Evolutionary conservation across 1,140 invertebrate species (phyloP).

Genomic region (Agraylea sexmaculata): DNA sequence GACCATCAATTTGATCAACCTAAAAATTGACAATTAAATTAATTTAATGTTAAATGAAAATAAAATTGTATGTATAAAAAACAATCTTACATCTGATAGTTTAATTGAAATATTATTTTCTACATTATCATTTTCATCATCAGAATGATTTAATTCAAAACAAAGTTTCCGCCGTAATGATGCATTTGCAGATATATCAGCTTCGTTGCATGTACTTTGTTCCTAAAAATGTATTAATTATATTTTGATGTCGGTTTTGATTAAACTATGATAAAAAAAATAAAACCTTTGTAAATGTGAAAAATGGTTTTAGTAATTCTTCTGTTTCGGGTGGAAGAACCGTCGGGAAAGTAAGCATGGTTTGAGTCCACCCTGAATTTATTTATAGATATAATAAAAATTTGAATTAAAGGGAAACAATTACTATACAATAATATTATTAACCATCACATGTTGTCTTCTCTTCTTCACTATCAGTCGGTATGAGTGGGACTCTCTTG

Average conservation of each 20-base stretch:
- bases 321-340: conserved; percentile 46
- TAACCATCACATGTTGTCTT: conserved; percentile 6
- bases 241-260: neutral
- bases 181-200: conserved; percentile 36
- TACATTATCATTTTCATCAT: conserved; percentile 12
- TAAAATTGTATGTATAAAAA: conserved; percentile 3
- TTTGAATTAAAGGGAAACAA: conserved; percentile 13
- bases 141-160: conserved; percentile 27
- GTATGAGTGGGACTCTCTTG: conserved; percentile 31
- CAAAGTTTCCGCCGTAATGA: conserved; percentile 31
- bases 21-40: too few species aligned
- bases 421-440: conserved; percentile 13
- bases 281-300: conserved; percentile 43
- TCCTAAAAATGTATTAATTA: conserved; percentile 10
- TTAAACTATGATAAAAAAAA: conserved; percentile 3
- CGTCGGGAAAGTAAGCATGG: conserved; percentile 42
- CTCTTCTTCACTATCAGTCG: conserved; percentile 6
- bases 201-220: conserved; percentile 24
- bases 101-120: neutral
- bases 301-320: conserved; percentile 46
- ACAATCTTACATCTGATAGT: neutral
- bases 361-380: conserved; percentile 44
- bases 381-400: conserved; percentile 5
- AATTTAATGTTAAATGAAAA: conserved; percentile 2
- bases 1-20: too few species aligned